Evolutionary conservation across 1,140 invertebrate genomes (phyloP), one percentile per base, ranked within the genome.

Genomic region (Zaprionus africanus): DNA sequence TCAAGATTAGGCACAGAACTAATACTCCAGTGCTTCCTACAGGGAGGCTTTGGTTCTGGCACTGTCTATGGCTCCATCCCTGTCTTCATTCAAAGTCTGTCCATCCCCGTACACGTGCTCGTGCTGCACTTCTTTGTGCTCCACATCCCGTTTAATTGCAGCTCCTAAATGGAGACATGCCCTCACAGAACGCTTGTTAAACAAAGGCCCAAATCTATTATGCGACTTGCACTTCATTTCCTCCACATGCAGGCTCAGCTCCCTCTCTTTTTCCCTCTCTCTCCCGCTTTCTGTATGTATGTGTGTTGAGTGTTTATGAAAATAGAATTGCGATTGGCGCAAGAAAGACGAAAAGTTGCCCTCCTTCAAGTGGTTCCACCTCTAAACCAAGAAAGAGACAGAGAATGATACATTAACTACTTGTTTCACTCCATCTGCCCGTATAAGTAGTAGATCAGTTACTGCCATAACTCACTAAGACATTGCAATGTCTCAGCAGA

Each of bases 131-230:
- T 22, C 56, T 59, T 60, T 43, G n/a, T 19, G 9, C 56, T 31
- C 38, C 17, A 17, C 17, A 17, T 67, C 19, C 19, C 36, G 43
- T 62, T 68, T 57, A 54, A 74, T 69, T 69, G 65, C 49, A 61
- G 36, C 46, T 61, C n/a, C 34, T 72, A 34, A 54, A 41, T 56
- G 68, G 61, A 56, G 26, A 36, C 41, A 15, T 58, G 15, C 19
- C 28, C 26, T 69, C 26, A 36, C 54, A 31, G 63, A 63, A 69
- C 83, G 54, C 26, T 63, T 67, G 43, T n/a, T 13, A 65, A 68
- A 65, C 60, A 73, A 82, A 68, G 57, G 56, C 36, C 15, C 43
- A 36, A 76, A 71, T 71, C 60, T 71, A 64, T 71, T 71, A 64
- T 69, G 57, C 24, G 54, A 63, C 28, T 63, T 72, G 70, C 66